These are phyloP conservation scores for Mustela lutreola DNA, from an alignment of 2,113 vertebrate species.

Conservation along the genomic window DNA sequence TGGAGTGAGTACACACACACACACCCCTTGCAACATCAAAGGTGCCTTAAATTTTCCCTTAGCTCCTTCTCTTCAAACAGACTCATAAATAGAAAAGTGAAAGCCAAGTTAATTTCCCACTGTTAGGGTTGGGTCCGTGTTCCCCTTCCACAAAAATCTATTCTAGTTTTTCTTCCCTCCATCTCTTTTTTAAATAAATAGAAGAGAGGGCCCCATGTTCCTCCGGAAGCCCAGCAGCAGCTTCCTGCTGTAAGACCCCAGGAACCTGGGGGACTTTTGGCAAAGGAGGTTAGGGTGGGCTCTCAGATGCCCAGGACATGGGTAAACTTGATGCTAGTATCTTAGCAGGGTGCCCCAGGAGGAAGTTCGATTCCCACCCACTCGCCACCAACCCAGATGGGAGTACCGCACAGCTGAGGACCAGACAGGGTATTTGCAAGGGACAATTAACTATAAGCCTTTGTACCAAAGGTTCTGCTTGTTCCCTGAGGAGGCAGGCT, in stretches of 20 bases:
- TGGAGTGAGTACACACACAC: neutral
- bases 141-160: neutral
- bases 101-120: neutral
- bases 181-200: neutral
- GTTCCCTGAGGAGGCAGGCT: slow-evolving; percentile 44
- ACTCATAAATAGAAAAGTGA: slow-evolving; percentile 1
- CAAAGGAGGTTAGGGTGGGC: neutral
- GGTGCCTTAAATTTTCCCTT: slow-evolving; percentile 70
- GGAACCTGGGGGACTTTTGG: neutral
- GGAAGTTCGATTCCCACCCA: neutral
- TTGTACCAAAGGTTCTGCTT: slow-evolving; percentile 34
- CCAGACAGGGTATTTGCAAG: neutral
- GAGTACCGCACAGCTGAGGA: neutral
- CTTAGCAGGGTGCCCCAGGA: neutral
- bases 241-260: neutral
- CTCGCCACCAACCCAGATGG: neutral
- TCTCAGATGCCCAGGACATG: neutral
- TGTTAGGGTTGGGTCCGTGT: neutral
- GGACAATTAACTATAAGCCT: slow-evolving; percentile 64
- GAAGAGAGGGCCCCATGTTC: neutral
- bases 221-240: neutral
- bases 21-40: slow-evolving; percentile 75
- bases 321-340: neutral
- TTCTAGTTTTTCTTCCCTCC: neutral
- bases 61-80: slow-evolving; percentile 48